Conservation (phyloP, 2,113 vertebrate species). For the Podocnemis expansa region DNA sequence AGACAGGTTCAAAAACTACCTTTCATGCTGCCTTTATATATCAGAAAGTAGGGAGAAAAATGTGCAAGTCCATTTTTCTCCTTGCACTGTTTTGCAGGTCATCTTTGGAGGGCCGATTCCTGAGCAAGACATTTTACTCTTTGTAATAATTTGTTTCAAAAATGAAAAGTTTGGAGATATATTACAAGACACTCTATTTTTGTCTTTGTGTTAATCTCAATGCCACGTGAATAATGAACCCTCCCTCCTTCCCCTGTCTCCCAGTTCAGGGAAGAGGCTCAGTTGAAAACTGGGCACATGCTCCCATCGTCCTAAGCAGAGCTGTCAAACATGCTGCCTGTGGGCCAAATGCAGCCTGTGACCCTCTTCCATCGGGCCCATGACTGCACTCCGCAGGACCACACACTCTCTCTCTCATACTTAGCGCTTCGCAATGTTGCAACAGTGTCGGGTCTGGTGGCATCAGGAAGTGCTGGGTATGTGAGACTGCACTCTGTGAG, state of each 20-base stretch:
- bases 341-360: too few species aligned
- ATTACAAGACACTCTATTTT: background rate
- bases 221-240: background rate
- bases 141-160: too few species aligned
- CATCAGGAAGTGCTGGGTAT: too few species aligned
- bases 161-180: background rate
- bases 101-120: background rate
- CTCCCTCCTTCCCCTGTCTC: too few species aligned
- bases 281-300: background rate
- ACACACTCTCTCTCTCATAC: too few species aligned
- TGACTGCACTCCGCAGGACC: too few species aligned
- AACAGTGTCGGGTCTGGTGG: too few species aligned
- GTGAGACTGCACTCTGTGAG: too few species aligned
- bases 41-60: background rate
- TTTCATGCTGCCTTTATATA: background rate
- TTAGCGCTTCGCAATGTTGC: too few species aligned
- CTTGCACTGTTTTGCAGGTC: background rate
- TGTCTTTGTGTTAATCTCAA: background rate
- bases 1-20: too few species aligned
- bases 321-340: too few species aligned
- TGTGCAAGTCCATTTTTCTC: background rate
- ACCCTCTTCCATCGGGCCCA: too few species aligned
- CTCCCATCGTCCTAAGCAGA: background rate
- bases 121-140: background rate
- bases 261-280: background rate